A percentile compares a stretch with the other conserved stretches of the same genome.
Conservation (phyloP, 53 echinoderm and acorn worm genomes). For the Paelopatides confundens region DNA sequence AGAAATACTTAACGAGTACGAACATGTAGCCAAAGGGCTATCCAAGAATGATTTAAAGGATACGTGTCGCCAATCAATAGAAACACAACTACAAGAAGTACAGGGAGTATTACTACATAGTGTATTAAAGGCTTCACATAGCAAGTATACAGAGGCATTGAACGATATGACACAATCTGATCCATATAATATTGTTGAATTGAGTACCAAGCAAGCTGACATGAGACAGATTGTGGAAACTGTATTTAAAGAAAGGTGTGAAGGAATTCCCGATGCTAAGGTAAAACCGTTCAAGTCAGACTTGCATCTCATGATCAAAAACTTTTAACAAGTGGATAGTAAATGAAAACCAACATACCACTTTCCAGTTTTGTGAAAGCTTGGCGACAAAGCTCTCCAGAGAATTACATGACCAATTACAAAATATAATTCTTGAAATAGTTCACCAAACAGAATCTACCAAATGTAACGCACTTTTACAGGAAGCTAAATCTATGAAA, state of each 20-base stretch:
- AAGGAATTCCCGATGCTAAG: neutral
- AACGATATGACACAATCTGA: too few species aligned
- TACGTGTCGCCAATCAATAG: neutral
- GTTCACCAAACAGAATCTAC: neutral
- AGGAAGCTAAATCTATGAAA: neutral
- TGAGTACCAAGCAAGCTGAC: neutral
- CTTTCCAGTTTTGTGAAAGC: neutral
- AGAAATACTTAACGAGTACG: neutral
- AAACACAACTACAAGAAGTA: neutral
- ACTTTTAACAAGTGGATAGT: neutral
- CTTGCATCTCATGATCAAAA: neutral
- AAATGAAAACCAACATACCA: neutral
- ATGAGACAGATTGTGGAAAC: neutral
- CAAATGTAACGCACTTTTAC: neutral
- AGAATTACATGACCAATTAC: neutral
- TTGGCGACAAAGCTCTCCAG: neutral
- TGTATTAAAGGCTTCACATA: neutral
- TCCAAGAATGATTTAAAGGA: neutral
- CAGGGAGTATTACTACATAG: neutral
- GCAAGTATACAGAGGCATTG: neutral
- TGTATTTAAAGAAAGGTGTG: neutral
- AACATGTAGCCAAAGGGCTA: neutral
- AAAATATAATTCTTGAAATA: neutral
- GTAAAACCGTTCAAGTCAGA: neutral
- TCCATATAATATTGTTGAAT: too few species aligned